phyloP scores from a whole-genome alignment of 1,140 invertebrate species.

The Aphaenogaster rudis region DNA sequence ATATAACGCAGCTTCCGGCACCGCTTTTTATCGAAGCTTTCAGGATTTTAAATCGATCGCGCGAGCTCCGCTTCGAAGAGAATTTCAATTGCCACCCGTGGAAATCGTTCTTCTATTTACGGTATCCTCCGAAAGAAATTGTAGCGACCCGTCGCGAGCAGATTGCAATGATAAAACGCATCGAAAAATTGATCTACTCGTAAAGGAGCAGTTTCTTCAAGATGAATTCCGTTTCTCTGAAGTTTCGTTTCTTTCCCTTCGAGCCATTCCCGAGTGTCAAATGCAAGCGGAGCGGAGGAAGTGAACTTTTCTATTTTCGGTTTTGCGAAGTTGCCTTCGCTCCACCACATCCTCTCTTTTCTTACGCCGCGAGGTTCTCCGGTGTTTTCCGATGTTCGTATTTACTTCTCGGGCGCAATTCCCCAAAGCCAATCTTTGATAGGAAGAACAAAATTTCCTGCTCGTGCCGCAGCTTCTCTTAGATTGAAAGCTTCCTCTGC shows the following conservation, averaged over 20 bases:
- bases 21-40: not conserved
- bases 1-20: not conserved
- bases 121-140: not conserved
- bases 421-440: conserved; percentile 53
- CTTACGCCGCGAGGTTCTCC: not conserved
- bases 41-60: not conserved
- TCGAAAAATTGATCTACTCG: conserved; percentile 25
- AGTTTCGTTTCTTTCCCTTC: conserved; percentile 6
- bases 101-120: conserved; percentile 2
- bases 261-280: conserved; percentile 23
- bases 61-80: not conserved
- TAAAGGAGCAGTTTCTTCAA: not conserved
- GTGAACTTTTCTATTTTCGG: conserved; percentile 28
- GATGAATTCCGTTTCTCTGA: conserved; percentile 16
- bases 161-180: conserved; percentile 19
- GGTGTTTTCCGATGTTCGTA: conserved; percentile 12
- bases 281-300: not conserved
- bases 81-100: not conserved
- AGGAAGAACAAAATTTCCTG: conserved; percentile 59
- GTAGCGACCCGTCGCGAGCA: not conserved
- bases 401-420: conserved; percentile 53
- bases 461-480: conserved; percentile 26
- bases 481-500: conserved; percentile 2
- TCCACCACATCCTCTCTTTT: conserved; percentile 13
- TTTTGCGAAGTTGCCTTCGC: conserved; percentile 22